Evolutionary conservation across 2,113 vertebrate genomes (phyloP), one percentile per base, ranked within the genome.

Genomic region (Edolisoma coerulescens): DNA sequence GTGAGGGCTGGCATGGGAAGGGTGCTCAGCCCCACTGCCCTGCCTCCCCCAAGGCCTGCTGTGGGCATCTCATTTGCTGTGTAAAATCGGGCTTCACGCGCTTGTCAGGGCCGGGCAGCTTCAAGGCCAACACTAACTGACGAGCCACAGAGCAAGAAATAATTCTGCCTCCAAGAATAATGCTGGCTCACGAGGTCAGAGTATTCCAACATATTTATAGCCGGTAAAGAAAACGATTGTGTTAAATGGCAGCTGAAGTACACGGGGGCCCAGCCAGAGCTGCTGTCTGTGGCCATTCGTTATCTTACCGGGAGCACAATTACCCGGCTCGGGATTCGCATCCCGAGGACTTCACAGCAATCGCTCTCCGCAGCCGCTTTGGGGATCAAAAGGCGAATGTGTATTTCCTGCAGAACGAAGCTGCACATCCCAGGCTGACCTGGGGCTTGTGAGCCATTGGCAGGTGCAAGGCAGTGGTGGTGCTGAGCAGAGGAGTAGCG

Each of bases 201-300:
- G 93, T 82, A 90, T 76, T 93, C 75, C n/a, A 91, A 61, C 44
- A 10, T 57, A 79, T 97, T 96, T 95, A 89, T 87, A 87, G 95
- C 84, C 78, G 20, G 81, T 37, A 42, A 92, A 78, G 93, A 56
- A 95, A 95, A 87, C 13, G 84, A 87, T 85, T 82, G 94, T 83
- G 78, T 93, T 94, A 96, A 97, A 92, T 11, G 14, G 85, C 54
- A 4, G 70, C 91, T 86, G 79, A 90, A 89, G 93, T 53, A 64
- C 10, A 8, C 0, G 3, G 89, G 53, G 80, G 26, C 54, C 45
- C 20, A 22, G 59, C 53, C 23, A 86, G 71, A 42, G 23, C 64
- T 30, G 77, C 80, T 37, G 80, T 47, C 89, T 49, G 28, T 3
- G 8, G 73, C 81, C 89, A 18, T 89, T 89, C 27, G 1, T 89